Conservation (phyloP, 1,140 invertebrate species). For the Trypoxylus dichotomus region DNA sequence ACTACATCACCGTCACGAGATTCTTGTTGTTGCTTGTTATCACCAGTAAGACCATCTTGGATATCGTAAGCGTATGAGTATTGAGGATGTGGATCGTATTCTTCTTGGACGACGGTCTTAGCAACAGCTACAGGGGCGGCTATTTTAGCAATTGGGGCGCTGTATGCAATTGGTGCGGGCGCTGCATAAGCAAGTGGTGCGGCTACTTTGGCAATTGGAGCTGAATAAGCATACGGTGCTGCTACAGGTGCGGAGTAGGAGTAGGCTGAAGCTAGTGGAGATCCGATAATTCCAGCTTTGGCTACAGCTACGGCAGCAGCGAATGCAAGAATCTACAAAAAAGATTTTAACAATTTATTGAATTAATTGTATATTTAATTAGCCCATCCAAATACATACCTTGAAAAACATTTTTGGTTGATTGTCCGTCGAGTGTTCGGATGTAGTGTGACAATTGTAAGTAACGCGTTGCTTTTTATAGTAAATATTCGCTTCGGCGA, state of each 20-base stretch:
- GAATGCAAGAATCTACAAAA: conserved; percentile 45
- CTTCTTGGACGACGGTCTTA: conserved; percentile 49
- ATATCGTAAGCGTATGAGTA: conserved; percentile 59
- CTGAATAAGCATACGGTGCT: conserved; percentile 46
- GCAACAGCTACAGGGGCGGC: conserved; percentile 55
- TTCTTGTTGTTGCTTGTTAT: conserved; percentile 60
- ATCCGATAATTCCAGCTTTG: background rate
- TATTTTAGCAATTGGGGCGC: conserved; percentile 43
- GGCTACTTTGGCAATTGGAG: conserved; percentile 10
- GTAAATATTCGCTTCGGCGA: background rate
- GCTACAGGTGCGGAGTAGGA: conserved; percentile 38
- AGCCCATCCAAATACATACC: background rate
- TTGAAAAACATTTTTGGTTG: background rate
- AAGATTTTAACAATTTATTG: background rate
- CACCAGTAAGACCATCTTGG: conserved; percentile 59
- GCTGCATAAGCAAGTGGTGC: conserved; percentile 15
- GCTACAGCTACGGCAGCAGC: too few species aligned
- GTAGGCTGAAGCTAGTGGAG: background rate
- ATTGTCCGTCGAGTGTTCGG: background rate
- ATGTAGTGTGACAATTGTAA: background rate
- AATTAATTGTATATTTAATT: background rate
- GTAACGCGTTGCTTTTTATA: background rate
- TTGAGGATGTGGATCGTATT: conserved; percentile 57
- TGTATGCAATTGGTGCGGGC: too few species aligned
- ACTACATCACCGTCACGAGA: conserved; percentile 60